Base-by-base conservation (phyloP, 30 jellyfish, hydroid and myxozoan species). In the Turritopsis dohrnii region DNA sequence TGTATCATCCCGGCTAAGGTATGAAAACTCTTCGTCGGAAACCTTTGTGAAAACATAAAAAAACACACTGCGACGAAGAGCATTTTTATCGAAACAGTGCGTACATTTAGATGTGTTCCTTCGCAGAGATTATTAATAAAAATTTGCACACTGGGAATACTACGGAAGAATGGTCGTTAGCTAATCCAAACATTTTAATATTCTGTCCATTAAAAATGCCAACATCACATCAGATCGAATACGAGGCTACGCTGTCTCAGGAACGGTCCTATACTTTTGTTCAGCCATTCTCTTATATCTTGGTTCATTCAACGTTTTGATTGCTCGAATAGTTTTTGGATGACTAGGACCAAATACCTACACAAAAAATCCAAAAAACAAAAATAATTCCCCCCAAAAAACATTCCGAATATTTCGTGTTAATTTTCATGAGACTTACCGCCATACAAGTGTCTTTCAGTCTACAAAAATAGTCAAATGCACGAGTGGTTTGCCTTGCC, bases 301-400 rank as follows among this genome's bases (percentile, higher is more conserved):
- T 16, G 89, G 89, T 25, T 82, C 89, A n/a, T 17, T 52, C 29
- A 82, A 29, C 23, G 89, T 82, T 8, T 82, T 82, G 87, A 82
- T 82, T 18, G 89, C 89, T 41, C 89, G 89, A 60, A 82, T 77
- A 8, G 89, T 82, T 29, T 82, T 82, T 72, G 89, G 89, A 21
- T 82, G 89, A 30, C 89, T 28, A 71, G 83, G 89, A 22, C 89
- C 89, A 71, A 82, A 82, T 0, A 82, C 89, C 89, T 82, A 31
- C 1, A 66, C n/a, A n/a, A n/a, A n/a, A n/a, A n/a, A 54, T 54
- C 54, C 28, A 52, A 74, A 74, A 20, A 74, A 26, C 53, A 28
- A 22, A 22, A 28, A 8, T 1, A 1, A 30, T 28, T 28, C 8
- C 27, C 16, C 7, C 27, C 9, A 25, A 66, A n/a, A 22, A 17